phyloP scores from a whole-genome alignment of 2,797 vertebrate genomes.

The Cheracebus regulus region DNA sequence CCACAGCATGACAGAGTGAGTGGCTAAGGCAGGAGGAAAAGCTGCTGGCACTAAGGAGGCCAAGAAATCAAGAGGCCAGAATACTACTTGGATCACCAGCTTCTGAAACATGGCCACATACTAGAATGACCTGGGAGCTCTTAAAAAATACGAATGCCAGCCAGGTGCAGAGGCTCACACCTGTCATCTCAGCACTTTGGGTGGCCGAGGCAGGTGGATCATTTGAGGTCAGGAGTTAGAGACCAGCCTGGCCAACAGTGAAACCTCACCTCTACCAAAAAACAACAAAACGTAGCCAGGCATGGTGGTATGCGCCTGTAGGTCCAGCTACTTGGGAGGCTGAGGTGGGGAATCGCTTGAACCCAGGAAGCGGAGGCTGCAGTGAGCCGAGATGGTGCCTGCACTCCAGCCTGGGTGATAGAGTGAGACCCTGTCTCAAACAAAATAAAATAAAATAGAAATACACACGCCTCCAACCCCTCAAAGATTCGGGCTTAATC shows the following conservation, averaged over 20 bases:
- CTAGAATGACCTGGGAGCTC: not conserved
- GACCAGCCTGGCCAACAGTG: not conserved
- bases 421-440: not conserved
- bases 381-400: not conserved
- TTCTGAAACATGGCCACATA: not conserved
- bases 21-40: not conserved
- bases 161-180: not conserved
- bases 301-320: not conserved
- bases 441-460: not conserved
- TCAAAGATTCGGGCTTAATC: not conserved
- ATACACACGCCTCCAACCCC: not conserved
- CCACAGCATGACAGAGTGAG: not conserved
- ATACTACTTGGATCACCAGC: too few relatives aligned
- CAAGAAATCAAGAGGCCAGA: not conserved
- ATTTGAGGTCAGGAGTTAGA: not conserved
- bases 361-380: not conserved
- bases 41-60: not conserved
- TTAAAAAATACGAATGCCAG: not conserved
- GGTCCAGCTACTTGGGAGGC: not conserved
- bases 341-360: not conserved
- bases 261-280: not conserved
- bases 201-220: not conserved
- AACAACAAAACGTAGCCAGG: not conserved
- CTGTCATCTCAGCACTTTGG: not conserved
- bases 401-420: not conserved